Percentiles rank a stretch among this genome's conserved stretches.
Evolutionary conservation across 2,113 vertebrate species (phyloP).

Genomic region (Aegithalos caudatus): DNA sequence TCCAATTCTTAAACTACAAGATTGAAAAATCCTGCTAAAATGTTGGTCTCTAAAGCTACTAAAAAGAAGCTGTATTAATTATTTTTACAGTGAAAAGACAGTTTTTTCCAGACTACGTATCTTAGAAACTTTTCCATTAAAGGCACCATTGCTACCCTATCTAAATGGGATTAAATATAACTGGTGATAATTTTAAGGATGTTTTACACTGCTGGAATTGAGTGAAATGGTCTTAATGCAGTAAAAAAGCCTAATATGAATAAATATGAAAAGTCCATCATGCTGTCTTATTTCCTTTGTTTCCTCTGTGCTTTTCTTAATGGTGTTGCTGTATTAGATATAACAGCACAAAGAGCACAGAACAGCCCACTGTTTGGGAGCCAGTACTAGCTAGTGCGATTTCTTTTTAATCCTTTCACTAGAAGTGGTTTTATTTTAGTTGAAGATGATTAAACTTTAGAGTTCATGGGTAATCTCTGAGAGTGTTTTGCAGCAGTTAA

Average conservation of each 20-base stretch:
- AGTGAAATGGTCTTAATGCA: background rate
- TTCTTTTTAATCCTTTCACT: background rate
- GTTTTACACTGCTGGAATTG: background rate
- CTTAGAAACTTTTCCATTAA: background rate
- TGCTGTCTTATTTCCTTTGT: background rate
- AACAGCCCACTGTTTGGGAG: background rate
- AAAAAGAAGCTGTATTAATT: background rate
- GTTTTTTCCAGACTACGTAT: accelerated
- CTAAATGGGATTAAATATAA: background rate
- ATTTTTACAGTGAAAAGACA: background rate
- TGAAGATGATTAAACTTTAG: background rate
- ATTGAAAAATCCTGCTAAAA: background rate
- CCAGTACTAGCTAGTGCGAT: background rate
- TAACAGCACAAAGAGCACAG: background rate
- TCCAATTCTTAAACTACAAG: background rate
- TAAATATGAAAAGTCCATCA: background rate
- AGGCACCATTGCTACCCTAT: background rate
- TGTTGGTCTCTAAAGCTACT: background rate
- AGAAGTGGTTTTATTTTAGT: background rate
- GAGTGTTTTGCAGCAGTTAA: background rate
- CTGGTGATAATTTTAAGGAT: background rate
- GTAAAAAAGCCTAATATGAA: background rate
- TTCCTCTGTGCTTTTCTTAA: background rate
- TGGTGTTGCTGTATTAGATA: background rate
- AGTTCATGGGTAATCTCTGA: background rate